A percentile compares a stretch with the other conserved stretches of the same genome.
These are phyloP conservation scores for Apaloderma vittatum DNA, from an alignment of 2,113 vertebrate species.

Conservation along the genomic window DNA sequence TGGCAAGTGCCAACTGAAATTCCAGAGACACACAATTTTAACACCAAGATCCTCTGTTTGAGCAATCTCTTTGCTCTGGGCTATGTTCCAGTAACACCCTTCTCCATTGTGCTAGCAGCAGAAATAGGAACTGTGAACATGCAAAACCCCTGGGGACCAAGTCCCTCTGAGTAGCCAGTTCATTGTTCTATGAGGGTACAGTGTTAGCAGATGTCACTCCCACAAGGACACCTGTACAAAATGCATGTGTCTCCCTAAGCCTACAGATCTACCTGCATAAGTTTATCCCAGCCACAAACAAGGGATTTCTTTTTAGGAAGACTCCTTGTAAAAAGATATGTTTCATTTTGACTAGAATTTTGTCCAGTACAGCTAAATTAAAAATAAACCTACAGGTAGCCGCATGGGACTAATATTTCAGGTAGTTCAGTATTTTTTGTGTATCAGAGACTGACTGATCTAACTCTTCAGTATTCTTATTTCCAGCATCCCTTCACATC, in stretches of 20 bases:
- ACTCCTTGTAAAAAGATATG: neutral
- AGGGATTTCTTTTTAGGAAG: neutral
- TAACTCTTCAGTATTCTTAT: neutral
- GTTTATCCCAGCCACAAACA: neutral
- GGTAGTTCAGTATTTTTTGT: neutral
- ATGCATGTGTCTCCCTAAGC: neutral
- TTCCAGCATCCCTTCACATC: neutral
- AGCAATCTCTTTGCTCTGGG: conserved; percentile 39
- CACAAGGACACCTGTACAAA: neutral
- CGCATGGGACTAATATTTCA: neutral
- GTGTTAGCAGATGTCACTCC: neutral
- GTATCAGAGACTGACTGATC: neutral
- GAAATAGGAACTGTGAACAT: conserved; percentile 23
- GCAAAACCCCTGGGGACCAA: neutral
- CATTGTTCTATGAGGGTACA: neutral
- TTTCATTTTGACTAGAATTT: neutral
- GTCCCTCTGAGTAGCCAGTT: neutral
- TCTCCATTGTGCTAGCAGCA: conserved; percentile 46
- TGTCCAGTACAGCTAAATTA: neutral
- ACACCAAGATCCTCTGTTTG: conserved; percentile 45
- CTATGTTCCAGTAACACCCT: conserved; percentile 51
- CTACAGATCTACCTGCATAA: neutral
- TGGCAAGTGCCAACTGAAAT: conserved; percentile 6
- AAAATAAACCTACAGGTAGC: neutral
- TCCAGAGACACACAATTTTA: conserved; percentile 35